Percentiles rank a stretch among this genome's conserved stretches.
Conservation (phyloP, 2,888 invertebrate species). For the Hirtodrosophila duncani region DNA sequence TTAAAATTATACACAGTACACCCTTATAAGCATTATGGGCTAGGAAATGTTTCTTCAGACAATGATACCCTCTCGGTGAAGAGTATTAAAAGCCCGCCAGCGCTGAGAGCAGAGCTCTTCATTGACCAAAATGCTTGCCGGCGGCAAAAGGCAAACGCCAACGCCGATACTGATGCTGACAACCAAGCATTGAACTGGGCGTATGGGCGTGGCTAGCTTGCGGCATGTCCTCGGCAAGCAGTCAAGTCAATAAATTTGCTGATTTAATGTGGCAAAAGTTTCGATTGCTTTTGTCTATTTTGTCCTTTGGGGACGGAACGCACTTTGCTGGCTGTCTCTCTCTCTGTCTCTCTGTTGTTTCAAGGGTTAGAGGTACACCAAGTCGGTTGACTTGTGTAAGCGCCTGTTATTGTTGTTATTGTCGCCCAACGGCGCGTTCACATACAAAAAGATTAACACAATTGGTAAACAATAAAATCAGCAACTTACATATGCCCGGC, state of each 20-base stretch:
- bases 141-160: constrained; percentile 60
- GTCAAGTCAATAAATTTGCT: constrained; percentile 73
- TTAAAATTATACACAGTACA: no score
- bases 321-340: no score
- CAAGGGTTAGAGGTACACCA: constrained; percentile 38
- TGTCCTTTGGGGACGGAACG: no score
- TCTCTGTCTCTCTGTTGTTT: constrained; percentile 24
- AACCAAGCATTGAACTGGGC: constrained; percentile 14
- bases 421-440: constrained; percentile 18
- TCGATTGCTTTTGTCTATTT: constrained; percentile 58
- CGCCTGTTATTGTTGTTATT: constrained; percentile 29
- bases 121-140: constrained; percentile 39
- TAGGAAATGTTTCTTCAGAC: no score
- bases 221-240: constrained; percentile 57
- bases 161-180: constrained; percentile 32
- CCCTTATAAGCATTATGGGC: no score
- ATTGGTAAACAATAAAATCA: constrained; percentile 69
- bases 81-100: no score
- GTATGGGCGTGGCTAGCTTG: constrained; percentile 33
- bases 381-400: constrained; percentile 12
- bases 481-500: constrained; percentile 44
- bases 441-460: constrained; percentile 59
- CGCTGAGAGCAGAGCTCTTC: no score
- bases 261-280: constrained; percentile 74
- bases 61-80: no score